These are phyloP conservation scores for Emesis furor DNA, from an alignment of 2,888 invertebrate genomes.

Conservation along the genomic window DNA sequence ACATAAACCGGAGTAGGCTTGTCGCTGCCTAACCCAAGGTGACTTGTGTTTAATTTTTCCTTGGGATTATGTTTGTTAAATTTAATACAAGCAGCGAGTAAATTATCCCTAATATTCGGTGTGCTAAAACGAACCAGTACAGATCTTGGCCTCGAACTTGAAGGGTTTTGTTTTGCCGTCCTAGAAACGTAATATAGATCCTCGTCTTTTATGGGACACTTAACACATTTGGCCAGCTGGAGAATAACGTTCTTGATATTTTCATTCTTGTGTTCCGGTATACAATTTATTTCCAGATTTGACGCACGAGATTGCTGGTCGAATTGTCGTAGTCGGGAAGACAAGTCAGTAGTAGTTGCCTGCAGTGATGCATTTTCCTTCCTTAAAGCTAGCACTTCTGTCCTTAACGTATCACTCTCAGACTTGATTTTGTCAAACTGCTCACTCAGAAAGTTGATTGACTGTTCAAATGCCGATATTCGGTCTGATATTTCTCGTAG, in stretches of 20 bases:
- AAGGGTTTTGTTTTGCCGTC: neutral
- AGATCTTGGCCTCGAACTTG: neutral
- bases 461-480: neutral
- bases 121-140: neutral
- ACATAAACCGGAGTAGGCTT: neutral
- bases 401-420: neutral
- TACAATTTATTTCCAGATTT: neutral
- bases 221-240: neutral
- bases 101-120: neutral
- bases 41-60: neutral
- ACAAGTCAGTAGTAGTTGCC: neutral
- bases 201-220: neutral
- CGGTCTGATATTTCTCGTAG: neutral
- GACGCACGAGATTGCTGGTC: neutral
- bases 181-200: neutral
- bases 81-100: neutral
- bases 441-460: neutral
- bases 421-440: neutral
- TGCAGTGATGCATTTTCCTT: neutral
- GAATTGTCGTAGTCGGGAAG: neutral
- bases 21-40: neutral
- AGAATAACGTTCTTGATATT: constrained; percentile 9
- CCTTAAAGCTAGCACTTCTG: neutral
- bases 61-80: neutral
- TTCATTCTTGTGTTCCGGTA: neutral